Percentiles rank a stretch among this genome's conserved stretches.
phyloP scores from a whole-genome alignment of 2,113 vertebrate species.

The Elgaria multicarinata region DNA sequence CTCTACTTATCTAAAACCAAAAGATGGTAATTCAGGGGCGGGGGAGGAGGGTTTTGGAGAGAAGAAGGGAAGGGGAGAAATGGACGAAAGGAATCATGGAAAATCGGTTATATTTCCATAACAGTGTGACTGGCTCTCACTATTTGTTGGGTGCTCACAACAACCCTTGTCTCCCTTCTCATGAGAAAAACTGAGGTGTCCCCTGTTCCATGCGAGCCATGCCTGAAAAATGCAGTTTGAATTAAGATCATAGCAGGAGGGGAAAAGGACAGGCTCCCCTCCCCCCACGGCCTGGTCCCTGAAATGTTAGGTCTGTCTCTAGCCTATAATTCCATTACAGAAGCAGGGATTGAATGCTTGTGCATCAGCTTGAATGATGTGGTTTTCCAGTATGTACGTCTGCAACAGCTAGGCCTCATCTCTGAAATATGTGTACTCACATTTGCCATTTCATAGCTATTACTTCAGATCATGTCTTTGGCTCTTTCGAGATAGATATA shows the following conservation, averaged over 20 bases:
- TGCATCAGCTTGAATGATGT: background rate
- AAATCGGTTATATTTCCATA: too few relatives aligned
- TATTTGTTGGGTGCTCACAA: background rate
- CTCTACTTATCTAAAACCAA: too few relatives aligned
- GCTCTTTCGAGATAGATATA: background rate
- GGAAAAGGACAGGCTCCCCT: background rate
- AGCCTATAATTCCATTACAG: background rate
- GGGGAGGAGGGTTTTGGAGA: too few relatives aligned
- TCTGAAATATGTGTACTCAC: constrained; percentile 29
- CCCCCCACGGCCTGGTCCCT: background rate
- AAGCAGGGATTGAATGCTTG: background rate
- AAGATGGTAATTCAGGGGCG: too few relatives aligned
- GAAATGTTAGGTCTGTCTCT: background rate
- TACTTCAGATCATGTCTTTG: constrained; percentile 27
- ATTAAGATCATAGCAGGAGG: background rate
- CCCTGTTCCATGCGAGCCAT: background rate
- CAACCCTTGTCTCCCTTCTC: background rate
- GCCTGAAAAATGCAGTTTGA: background rate
- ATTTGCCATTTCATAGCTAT: background rate
- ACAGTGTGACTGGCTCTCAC: background rate
- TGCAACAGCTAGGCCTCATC: background rate
- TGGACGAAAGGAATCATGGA: too few relatives aligned
- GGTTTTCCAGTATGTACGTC: background rate
- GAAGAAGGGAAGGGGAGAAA: too few relatives aligned
- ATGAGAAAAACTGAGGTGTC: background rate